Conservation (phyloP, 2,888 invertebrate genomes). For the Anthrax anthrax region DNA sequence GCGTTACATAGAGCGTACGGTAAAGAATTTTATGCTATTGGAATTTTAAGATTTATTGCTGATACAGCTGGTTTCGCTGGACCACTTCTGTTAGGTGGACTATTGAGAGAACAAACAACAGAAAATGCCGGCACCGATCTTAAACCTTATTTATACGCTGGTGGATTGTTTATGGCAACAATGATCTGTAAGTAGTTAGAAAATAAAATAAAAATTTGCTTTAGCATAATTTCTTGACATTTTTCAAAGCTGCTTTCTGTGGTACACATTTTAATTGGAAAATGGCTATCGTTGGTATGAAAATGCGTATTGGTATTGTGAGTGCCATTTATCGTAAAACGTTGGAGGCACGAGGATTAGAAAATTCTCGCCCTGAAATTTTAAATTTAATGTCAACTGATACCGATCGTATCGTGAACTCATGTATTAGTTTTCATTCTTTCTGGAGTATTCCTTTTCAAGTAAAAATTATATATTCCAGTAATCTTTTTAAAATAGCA, state of each 20-base stretch:
- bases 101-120: constrained; percentile 50
- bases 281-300: constrained; percentile 68
- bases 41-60: constrained; percentile 63
- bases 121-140: constrained; percentile 54
- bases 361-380: constrained; percentile 61
- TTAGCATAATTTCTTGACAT: not conserved
- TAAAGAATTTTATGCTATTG: constrained; percentile 69
- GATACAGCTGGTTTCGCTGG: constrained; percentile 79
- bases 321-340: constrained; percentile 59
- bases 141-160: constrained; percentile 48
- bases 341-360: constrained; percentile 34
- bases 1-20: constrained; percentile 66
- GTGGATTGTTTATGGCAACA: constrained; percentile 48
- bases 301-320: constrained; percentile 74
- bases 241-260: constrained; percentile 52
- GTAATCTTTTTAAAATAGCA: not conserved
- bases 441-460: constrained; percentile 94
- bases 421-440: constrained; percentile 90
- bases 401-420: constrained; percentile 86
- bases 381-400: constrained; percentile 96
- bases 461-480: constrained; percentile 38
- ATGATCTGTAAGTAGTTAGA: constrained; percentile 44
- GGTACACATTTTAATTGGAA: constrained; percentile 82
- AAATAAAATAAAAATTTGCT: not conserved
- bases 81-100: constrained; percentile 69